phyloP scores from a whole-genome alignment of 23 tunicate species.

The Halocynthia aurantium region DNA sequence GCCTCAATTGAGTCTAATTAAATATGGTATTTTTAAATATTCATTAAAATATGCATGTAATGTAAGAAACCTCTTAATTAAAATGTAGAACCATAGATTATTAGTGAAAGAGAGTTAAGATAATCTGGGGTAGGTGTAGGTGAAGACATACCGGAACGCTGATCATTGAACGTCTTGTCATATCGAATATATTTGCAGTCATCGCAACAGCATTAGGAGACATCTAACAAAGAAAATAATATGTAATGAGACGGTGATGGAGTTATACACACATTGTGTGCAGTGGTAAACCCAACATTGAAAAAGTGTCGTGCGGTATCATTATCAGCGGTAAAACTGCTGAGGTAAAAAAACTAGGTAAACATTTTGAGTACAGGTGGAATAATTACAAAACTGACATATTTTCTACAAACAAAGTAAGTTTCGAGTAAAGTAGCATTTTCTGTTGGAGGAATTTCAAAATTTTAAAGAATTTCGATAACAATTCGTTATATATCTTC shows the following conservation, averaged over 20 bases:
- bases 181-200: conserved; percentile 60
- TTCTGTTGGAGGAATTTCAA: too few relatives aligned
- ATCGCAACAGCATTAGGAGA: conserved; percentile 58
- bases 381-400: too few relatives aligned
- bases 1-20: background rate
- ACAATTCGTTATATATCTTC: too few relatives aligned
- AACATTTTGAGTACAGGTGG: too few relatives aligned
- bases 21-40: background rate
- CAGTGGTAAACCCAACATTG: background rate
- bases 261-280: background rate
- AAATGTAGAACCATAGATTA: background rate
- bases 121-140: background rate
- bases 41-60: background rate
- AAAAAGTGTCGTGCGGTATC: too few relatives aligned
- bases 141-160: background rate
- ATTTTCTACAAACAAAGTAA: too few relatives aligned
- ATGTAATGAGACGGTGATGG: background rate
- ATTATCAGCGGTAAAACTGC: too few relatives aligned
- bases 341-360: too few relatives aligned
- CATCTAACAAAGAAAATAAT: conserved; percentile 11
- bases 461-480: too few relatives aligned
- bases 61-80: background rate
- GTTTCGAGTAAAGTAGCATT: too few relatives aligned
- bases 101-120: background rate
- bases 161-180: conserved; percentile 19